A percentile compares a stretch with the other conserved stretches of the same genome.
Evolutionary conservation across 2,888 invertebrate species (phyloP).

Genomic region (Drosophila sordidapex): DNA sequence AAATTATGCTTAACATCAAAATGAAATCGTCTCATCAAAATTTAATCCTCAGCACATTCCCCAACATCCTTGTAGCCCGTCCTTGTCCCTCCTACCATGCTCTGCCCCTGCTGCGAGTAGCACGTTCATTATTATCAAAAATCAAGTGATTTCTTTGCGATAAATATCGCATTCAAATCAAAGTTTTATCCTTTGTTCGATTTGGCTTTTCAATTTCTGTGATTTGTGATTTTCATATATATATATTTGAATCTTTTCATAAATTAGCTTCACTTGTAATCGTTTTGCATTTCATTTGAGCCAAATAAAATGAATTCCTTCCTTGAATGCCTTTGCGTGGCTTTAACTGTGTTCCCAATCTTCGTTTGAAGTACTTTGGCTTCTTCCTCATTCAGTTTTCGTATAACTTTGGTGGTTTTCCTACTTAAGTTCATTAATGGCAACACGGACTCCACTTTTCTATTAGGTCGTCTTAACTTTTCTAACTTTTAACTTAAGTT

Average conservation of each 20-base stretch:
- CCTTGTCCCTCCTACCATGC: not conserved
- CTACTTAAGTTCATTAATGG: not conserved
- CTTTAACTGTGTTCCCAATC: not conserved
- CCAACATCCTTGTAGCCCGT: not conserved
- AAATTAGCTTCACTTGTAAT: conserved; percentile 1
- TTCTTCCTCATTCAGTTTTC: not conserved
- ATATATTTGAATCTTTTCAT: not conserved
- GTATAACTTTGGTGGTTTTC: not conserved
- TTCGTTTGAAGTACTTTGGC: not conserved
- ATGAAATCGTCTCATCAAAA: conserved; percentile 53
- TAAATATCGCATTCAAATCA: conserved; percentile 1
- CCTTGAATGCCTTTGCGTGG: not conserved
- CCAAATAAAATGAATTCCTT: not conserved
- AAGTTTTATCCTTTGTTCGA: not conserved
- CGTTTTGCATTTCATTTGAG: not conserved
- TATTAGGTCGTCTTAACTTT: not conserved
- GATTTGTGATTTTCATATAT: not conserved
- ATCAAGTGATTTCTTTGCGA: conserved; percentile 9
- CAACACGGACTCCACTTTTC: not conserved
- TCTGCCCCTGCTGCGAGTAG: not conserved
- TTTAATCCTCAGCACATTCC: conserved; percentile 21
- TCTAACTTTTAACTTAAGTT: not conserved
- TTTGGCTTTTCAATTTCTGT: not conserved
- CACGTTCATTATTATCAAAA: not conserved
- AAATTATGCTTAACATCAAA: conserved; percentile 45